Conservation (phyloP, 2,113 vertebrate species). For the Chascanopsetta lugubris region DNA sequence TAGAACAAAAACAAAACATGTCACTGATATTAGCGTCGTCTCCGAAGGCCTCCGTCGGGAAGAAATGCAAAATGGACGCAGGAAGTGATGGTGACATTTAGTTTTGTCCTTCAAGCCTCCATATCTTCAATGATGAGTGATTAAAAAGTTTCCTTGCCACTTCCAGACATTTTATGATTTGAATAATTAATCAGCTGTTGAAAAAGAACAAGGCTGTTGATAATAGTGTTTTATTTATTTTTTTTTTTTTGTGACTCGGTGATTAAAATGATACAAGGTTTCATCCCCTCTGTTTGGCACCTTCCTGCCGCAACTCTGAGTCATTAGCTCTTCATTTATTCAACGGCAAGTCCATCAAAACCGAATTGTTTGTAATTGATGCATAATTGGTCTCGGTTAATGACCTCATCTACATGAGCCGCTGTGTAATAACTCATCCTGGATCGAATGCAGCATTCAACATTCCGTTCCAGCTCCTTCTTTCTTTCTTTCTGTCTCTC, state of each 20-base stretch:
- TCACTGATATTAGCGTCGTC: too few species aligned
- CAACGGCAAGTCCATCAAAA: slow-evolving; percentile 4
- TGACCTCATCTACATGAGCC: slow-evolving; percentile 16
- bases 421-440: slow-evolving; percentile 17
- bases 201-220: neutral
- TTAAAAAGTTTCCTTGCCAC: too few species aligned
- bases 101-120: neutral
- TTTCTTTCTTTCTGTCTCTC: neutral
- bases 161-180: too few species aligned
- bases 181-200: too few species aligned
- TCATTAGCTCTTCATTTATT: neutral
- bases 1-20: too few species aligned
- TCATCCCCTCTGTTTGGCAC: neutral
- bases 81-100: too few species aligned
- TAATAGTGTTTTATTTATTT: too few species aligned
- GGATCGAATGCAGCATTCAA: slow-evolving; percentile 14
- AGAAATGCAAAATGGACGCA: too few species aligned
- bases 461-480: slow-evolving; percentile 7
- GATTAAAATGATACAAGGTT: neutral
- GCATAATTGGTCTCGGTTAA: slow-evolving; percentile 38
- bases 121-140: neutral
- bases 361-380: slow-evolving; percentile 13
- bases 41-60: too few species aligned
- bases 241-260: too few species aligned
- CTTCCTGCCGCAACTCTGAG: neutral